A percentile compares a stretch with the other conserved stretches of the same genome.
phyloP scores from a whole-genome alignment of 64 coral and sea anemone genomes.

The Pachyseris speciosa region DNA sequence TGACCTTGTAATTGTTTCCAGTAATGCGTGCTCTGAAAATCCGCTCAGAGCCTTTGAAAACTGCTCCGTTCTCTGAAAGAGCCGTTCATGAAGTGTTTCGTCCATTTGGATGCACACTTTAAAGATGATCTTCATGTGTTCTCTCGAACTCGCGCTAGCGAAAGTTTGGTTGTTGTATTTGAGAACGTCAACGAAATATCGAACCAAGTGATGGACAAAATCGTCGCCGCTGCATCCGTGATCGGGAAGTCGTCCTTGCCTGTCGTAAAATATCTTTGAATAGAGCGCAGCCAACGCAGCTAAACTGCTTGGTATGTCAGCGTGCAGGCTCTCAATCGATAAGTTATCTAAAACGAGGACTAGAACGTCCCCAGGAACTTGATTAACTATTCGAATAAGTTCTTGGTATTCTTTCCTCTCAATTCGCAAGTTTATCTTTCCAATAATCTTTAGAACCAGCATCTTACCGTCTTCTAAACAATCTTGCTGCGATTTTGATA shows the following conservation, averaged over 20 bases:
- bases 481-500: constrained; percentile 32
- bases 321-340: constrained; percentile 72
- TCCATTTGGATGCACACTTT: constrained; percentile 70
- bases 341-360: constrained; percentile 80
- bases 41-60: constrained; percentile 68
- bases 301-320: constrained; percentile 88
- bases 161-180: constrained; percentile 92
- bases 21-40: constrained; percentile 75
- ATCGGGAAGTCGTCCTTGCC: constrained; percentile 55
- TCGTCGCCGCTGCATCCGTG: constrained; percentile 62
- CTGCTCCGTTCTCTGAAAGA: constrained; percentile 54
- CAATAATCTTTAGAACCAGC: constrained; percentile 89
- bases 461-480: constrained; percentile 73
- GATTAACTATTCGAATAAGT: constrained; percentile 75
- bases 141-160: constrained; percentile 81
- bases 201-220: constrained; percentile 76
- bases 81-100: constrained; percentile 19
- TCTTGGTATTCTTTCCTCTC: constrained; percentile 89
- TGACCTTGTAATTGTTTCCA: constrained; percentile 75
- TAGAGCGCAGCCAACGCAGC: constrained; percentile 68
- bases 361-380: constrained; percentile 91
- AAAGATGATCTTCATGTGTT: constrained; percentile 81
- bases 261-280: constrained; percentile 75
- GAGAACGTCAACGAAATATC: constrained; percentile 82
- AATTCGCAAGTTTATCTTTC: constrained; percentile 90